Conservation (phyloP, 37 sponge, comb jelly and placozoan genomes). For the Hexactinellida sp. region DNA sequence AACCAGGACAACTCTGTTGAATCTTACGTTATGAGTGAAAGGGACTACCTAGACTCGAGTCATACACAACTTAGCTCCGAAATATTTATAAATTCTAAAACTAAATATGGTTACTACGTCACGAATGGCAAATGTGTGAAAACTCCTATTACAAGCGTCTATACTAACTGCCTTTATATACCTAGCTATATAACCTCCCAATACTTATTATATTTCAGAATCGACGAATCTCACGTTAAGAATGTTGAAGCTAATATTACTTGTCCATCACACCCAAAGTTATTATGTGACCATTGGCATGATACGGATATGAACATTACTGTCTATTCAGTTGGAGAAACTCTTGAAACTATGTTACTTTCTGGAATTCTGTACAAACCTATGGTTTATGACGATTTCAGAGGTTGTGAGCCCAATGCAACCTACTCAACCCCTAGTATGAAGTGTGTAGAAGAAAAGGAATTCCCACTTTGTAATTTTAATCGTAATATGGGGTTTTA, state of each 20-base stretch:
- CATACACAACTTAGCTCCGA: neutral
- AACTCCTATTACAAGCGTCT: neutral
- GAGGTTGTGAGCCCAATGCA: neutral
- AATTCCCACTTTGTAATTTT: neutral
- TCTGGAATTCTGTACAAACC: neutral
- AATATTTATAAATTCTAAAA: neutral
- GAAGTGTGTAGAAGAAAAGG: neutral
- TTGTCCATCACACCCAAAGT: neutral
- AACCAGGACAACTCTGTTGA: neutral
- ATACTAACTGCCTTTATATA: neutral
- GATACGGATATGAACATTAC: neutral
- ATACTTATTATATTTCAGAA: neutral
- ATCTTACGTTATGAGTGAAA: neutral
- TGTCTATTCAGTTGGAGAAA: neutral
- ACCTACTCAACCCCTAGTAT: neutral
- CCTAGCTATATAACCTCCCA: neutral
- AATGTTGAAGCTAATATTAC: neutral
- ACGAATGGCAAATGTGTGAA: neutral
- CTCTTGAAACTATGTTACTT: neutral
- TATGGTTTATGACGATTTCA: neutral
- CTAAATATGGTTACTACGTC: neutral
- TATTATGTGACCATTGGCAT: neutral
- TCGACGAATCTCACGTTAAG: neutral
- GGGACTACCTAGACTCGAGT: neutral
- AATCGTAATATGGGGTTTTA: too few relatives aligned